phyloP scores from a whole-genome alignment of 2,113 vertebrate species.

The Nesogale talazaci region DNA sequence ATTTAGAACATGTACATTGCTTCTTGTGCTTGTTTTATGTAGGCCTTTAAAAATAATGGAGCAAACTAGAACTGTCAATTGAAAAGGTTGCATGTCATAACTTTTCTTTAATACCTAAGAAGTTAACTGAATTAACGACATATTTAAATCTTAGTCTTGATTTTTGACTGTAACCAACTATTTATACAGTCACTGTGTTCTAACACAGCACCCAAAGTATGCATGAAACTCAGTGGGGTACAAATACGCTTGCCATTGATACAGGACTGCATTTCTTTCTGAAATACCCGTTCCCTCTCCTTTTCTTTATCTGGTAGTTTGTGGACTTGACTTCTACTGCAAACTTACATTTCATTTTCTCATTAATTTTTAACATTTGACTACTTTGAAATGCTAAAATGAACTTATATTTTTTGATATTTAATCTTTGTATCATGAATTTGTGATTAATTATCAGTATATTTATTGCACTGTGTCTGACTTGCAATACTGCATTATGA shows the following conservation, averaged over 20 bases:
- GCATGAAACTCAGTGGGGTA: conserved; percentile 87
- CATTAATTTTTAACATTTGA: conserved; percentile 62
- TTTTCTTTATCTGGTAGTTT: conserved; percentile 64
- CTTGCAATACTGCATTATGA: conserved; percentile 42
- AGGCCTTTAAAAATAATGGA: conserved; percentile 65
- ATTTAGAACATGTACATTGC: conserved; percentile 53
- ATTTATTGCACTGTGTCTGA: conserved; percentile 17
- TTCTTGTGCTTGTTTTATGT: conserved; percentile 67
- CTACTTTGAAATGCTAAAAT: conserved; percentile 53
- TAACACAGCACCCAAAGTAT: conserved; percentile 82
- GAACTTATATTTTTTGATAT: conserved; percentile 18
- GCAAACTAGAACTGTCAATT: conserved; percentile 44
- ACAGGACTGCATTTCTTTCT: conserved; percentile 87
- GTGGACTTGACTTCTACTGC: conserved; percentile 73
- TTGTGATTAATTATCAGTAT: conserved; percentile 48
- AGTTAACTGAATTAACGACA: conserved; percentile 80
- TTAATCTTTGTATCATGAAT: conserved; percentile 51
- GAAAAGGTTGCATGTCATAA: conserved; percentile 79
- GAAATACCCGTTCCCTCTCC: conserved; percentile 66
- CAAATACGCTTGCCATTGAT: conserved; percentile 98
- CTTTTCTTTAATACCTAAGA: conserved; percentile 76
- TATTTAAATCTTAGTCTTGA: conserved; percentile 74
- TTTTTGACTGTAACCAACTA: conserved; percentile 75
- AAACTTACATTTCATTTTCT: conserved; percentile 72
- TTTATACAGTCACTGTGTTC: conserved; percentile 78